Conservation (phyloP, 2,113 vertebrate genomes). For the Chaenocephalus aceratus region DNA sequence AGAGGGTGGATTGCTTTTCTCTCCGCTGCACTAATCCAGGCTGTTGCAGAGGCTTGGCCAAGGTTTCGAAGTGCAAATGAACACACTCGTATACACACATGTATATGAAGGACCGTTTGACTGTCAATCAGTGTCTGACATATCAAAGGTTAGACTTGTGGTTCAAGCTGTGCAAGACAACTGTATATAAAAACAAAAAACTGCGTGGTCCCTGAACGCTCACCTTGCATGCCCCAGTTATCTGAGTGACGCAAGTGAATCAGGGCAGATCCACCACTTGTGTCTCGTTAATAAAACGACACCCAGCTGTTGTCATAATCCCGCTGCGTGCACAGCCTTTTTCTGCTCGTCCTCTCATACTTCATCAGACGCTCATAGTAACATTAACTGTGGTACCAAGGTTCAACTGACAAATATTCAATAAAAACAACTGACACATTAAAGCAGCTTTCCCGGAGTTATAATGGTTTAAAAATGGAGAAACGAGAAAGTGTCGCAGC, state of each 20-base stretch:
- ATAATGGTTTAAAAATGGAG: slow-evolving; percentile 31
- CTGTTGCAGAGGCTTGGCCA: slow-evolving; percentile 35
- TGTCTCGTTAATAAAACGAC: slow-evolving; percentile 64
- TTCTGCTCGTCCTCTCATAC: slow-evolving; percentile 18
- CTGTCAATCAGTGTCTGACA: slow-evolving; percentile 15
- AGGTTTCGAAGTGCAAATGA: slow-evolving; percentile 47
- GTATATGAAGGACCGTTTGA: slow-evolving; percentile 24
- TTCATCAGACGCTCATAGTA: slow-evolving; percentile 9
- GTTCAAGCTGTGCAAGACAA: slow-evolving; percentile 8
- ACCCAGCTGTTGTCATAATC: slow-evolving; percentile 70
- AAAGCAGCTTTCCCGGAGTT: slow-evolving; percentile 27
- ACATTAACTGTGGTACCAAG: background rate
- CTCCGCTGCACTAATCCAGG: slow-evolving; percentile 54
- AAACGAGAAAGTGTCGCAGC: slow-evolving; percentile 38
- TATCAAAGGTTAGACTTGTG: slow-evolving; percentile 27
- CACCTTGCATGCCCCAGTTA: slow-evolving; percentile 49
- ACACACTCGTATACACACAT: slow-evolving; percentile 7
- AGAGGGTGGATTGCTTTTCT: slow-evolving; percentile 53
- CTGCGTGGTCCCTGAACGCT: slow-evolving; percentile 33
- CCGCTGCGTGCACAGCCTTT: slow-evolving; percentile 15
- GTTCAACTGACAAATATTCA: background rate
- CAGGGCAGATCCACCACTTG: slow-evolving; percentile 71
- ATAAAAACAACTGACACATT: background rate
- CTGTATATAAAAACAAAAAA: background rate
- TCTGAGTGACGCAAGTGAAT: slow-evolving; percentile 69